Percentiles rank a stretch among this genome's conserved stretches.
Conservation (phyloP, 1,140 invertebrate species). For the Drosophila funebris region DNA sequence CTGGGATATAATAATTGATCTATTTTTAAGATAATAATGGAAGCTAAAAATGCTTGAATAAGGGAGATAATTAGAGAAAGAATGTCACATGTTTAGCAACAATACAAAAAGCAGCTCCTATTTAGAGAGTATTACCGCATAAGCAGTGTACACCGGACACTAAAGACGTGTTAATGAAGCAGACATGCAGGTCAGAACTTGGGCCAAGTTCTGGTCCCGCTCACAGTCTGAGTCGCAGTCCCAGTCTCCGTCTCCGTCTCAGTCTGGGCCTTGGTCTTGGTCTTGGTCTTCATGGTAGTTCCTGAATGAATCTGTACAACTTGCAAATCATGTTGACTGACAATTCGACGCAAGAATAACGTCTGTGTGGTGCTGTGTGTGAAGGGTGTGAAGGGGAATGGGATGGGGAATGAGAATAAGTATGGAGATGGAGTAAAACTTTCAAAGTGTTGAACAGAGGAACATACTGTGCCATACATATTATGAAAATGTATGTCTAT, state of each 20-base stretch:
- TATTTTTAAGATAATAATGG: background rate
- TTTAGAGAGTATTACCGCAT: conserved; percentile 4
- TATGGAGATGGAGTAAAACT: conserved; percentile 25
- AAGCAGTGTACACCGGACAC: conserved; percentile 32
- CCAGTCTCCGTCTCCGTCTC: background rate
- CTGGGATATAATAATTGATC: background rate
- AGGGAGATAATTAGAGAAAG: background rate
- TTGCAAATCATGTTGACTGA: conserved; percentile 81
- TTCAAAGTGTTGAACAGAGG: conserved; percentile 65
- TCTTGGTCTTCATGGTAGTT: background rate
- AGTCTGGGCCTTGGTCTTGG: background rate
- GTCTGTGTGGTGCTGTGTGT: conserved; percentile 11
- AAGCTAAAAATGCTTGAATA: too few relatives aligned
- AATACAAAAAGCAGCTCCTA: background rate
- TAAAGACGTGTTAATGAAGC: conserved; percentile 81
- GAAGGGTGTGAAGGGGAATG: background rate
- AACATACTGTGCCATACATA: conserved; percentile 69
- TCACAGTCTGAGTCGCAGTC: conserved; percentile 13
- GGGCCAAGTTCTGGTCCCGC: conserved; percentile 37
- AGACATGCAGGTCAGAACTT: conserved; percentile 71
- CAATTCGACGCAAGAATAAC: conserved; percentile 21
- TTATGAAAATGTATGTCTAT: conserved; percentile 62
- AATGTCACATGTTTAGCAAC: conserved; percentile 1
- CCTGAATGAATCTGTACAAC: conserved; percentile 78
- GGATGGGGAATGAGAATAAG: background rate